Evolutionary conservation across 2,113 vertebrate species (phyloP), one percentile per base, ranked within the genome.

Genomic region (Stigmatopora nigra): DNA sequence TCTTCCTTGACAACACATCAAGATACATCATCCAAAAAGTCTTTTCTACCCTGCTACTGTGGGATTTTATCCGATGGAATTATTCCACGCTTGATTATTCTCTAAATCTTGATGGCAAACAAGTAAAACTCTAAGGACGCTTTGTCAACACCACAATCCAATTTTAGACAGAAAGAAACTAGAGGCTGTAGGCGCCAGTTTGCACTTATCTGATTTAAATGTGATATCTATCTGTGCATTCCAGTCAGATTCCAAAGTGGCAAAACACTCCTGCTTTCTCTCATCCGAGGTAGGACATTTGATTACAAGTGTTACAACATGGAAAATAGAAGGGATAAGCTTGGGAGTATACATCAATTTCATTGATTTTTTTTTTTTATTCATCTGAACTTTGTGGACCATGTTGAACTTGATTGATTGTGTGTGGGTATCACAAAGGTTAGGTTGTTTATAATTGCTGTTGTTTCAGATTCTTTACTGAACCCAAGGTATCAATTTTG

Each of bases 101-200:
- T 71, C 68, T 59, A 49, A 80, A 72, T 78, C 67, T 66, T 62
- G 70, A 69, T 41, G 60, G 69, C 67, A 79, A 80, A 77, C 72
- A 73, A 31, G 71, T 73, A 53, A 75, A 78, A 78, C 62, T 70
- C 64, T 63, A 56, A 75, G 20, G 72, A 68, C 56, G 72, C 60
- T 77, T 71, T 71, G 77, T 82, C 75, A 75, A 82, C 78, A 81
- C 58, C 45, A 48, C 16, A 71, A 75, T 78, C 65, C 72, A 76
- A 67, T 80, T 81, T 81, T 71, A 70, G 65, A 71, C 61, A 51
- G 41, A n/a, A 63, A 57, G 22, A 65, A 72, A 69, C 61, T 16
- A 17, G 25, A 35, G 35, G 35, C 47, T 35, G 25, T 31, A 17
- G 25, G 52, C 11, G 38, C 15, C 31, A 64, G 73, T 69, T 41